phyloP scores from a whole-genome alignment of 2,888 invertebrate species.

The Sicus ferrugineus region DNA sequence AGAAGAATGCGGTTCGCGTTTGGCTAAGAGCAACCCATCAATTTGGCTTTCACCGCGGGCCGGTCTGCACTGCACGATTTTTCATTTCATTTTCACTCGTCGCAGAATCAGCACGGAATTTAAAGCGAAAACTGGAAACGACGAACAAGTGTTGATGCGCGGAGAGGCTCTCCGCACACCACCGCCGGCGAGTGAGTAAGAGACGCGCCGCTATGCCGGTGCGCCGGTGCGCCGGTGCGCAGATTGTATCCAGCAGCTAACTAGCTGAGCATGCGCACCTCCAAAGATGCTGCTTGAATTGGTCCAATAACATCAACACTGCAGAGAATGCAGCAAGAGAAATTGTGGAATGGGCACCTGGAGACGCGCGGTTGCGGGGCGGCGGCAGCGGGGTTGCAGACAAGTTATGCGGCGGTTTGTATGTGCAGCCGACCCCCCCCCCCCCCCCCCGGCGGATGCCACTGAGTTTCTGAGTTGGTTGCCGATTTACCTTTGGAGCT shows the following conservation, averaged over 20 bases:
- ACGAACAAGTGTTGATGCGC: too few relatives aligned
- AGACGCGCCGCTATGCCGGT: not conserved
- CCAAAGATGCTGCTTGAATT: constrained; percentile 11
- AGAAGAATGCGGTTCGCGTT: not conserved
- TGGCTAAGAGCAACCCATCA: constrained; percentile 11
- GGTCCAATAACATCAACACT: constrained; percentile 22
- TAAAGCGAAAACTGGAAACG: constrained; percentile 30
- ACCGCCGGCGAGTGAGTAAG: not conserved
- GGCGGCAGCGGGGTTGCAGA: not conserved
- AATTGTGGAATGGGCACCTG: constrained; percentile 7
- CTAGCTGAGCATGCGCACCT: not conserved
- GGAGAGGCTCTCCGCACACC: not conserved
- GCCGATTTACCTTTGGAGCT: constrained; percentile 45
- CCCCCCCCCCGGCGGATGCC: not conserved
- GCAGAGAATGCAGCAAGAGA: not conserved
- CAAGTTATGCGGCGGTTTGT: not conserved
- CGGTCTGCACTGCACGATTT: constrained; percentile 6
- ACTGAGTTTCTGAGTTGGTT: not conserved
- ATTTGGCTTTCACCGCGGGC: constrained; percentile 29
- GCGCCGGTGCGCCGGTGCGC: constrained; percentile 5
- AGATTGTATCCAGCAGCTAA: not conserved
- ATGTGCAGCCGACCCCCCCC: not conserved
- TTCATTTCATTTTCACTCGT: constrained; percentile 32
- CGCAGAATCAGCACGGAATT: constrained; percentile 22
- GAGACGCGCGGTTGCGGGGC: not conserved